Evolutionary conservation across 2,888 invertebrate genomes (phyloP), one percentile per base, ranked within the genome.

Genomic region (Timema podura): DNA sequence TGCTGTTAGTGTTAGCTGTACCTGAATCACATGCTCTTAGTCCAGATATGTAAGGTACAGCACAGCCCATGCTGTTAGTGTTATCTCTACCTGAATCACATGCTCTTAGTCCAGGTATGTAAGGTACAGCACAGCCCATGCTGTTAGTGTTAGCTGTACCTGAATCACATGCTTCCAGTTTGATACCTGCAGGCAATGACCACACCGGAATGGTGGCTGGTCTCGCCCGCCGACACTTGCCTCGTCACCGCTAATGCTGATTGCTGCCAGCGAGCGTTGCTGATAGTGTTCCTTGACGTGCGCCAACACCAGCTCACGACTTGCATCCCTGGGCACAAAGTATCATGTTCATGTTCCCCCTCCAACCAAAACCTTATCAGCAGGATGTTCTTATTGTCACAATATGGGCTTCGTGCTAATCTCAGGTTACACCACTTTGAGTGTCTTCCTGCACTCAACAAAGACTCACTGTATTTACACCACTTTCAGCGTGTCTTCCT

Each of bases 81-180:
- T 68, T 68, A 70, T 68, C 67, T 68, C 81, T 86, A 91, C 91
- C 90, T 91, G 91, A 83, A 91, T 91, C 79, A 91, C 91, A 85
- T 91, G 91, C 87, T 91, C 91, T 91, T 91, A 91, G 84, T 91
- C 91, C 30, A 30, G 30, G 30, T 30, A 30, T 30, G 30, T 30
- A 30, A 30, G 30, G 30, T 30, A 30, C 30, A 30, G 30, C 3
- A 30, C 30, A 30, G 30, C 30, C 30, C 30, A 30, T 30, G 30
- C 30, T 30, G 30, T 30, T 30, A 30, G 30, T 30, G 71, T 70
- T 70, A 71, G 71, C 68, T 68, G 81, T 86, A 91, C 91, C 90
- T 91, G 91, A 83, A 91, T 91, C 79, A 91, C 91, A 85, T 91
- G 91, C 87, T 91, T 91, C 91, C 91, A 91, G 84, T 91, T 91